Percentiles rank a stretch among this genome's conserved stretches.
Conservation (phyloP, 2,888 invertebrate species). For the Julus scanicus region DNA sequence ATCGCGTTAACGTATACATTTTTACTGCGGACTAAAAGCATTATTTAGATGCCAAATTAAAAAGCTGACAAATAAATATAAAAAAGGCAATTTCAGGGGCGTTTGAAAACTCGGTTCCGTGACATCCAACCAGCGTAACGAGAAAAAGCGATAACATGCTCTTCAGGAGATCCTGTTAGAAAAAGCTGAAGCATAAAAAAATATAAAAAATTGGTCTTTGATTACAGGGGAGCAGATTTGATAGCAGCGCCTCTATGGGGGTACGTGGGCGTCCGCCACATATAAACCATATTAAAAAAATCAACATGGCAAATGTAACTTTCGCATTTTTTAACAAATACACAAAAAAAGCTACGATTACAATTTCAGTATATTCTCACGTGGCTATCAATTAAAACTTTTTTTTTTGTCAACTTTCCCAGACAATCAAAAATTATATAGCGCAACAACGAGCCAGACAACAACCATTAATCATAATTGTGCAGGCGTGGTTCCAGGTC, state of each 20-base stretch:
- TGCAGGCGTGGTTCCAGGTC: background rate
- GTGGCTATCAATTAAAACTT: slow-evolving; percentile 54
- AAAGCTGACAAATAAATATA: background rate
- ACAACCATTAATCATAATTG: slow-evolving; percentile 55
- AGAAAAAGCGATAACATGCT: too few relatives aligned
- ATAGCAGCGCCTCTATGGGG: background rate
- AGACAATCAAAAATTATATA: slow-evolving; percentile 53
- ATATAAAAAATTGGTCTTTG: background rate
- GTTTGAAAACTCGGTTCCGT: background rate
- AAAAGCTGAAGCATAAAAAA: background rate
- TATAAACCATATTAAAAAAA: background rate
- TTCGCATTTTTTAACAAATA: background rate
- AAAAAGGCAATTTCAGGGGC: slow-evolving; percentile 2
- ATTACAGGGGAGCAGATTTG: background rate
- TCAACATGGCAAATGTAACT: too few relatives aligned
- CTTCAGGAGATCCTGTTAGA: background rate
- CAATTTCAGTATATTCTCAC: slow-evolving; percentile 51
- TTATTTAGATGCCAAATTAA: slow-evolving; percentile 14
- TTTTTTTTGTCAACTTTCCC: slow-evolving; percentile 9
- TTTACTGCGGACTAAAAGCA: background rate
- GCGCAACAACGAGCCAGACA: slow-evolving; percentile 52
- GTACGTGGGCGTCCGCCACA: background rate
- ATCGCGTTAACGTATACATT: too few relatives aligned
- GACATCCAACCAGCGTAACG: background rate
- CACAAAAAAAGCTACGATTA: background rate